Conservation (phyloP, 2,797 vertebrate species). For the Sparus aurata region DNA sequence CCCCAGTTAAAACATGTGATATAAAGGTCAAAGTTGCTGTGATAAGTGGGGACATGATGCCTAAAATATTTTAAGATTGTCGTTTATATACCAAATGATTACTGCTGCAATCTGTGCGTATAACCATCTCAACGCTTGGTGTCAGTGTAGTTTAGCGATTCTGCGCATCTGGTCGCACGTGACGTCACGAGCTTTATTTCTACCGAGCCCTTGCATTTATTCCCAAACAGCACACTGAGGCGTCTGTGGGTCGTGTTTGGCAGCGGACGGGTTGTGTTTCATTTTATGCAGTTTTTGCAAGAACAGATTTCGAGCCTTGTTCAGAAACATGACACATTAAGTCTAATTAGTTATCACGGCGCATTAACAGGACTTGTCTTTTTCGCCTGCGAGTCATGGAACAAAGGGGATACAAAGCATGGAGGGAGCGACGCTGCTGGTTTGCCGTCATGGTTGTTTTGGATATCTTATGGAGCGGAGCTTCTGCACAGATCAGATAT, state of each 20-base stretch:
- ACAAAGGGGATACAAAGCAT: slow-evolving; percentile 61
- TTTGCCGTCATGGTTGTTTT: slow-evolving; percentile 67
- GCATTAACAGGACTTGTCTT: slow-evolving; percentile 6
- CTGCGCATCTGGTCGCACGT: background rate
- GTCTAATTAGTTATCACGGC: background rate
- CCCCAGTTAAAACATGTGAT: background rate
- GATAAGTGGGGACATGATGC: background rate
- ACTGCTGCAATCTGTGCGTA: background rate
- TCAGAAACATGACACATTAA: background rate
- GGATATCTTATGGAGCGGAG: slow-evolving; percentile 58
- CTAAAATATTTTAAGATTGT: background rate
- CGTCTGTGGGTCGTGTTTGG: background rate
- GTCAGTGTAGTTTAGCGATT: slow-evolving; percentile 55
- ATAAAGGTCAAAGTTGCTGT: too few species aligned
- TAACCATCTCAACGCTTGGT: slow-evolving; percentile 37
- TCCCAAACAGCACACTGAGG: background rate
- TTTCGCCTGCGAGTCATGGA: slow-evolving; percentile 50
- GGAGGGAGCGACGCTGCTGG: slow-evolving; percentile 40
- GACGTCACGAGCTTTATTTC: slow-evolving; percentile 29
- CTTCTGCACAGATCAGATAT: slow-evolving; percentile 81
- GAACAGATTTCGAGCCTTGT: background rate
- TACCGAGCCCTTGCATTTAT: background rate
- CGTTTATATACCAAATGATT: background rate
- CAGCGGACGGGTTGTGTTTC: background rate
- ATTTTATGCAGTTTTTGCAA: background rate